Evolutionary conservation across 1,140 invertebrate genomes (phyloP).

Genomic region (Thaumatotibia leucotreta): DNA sequence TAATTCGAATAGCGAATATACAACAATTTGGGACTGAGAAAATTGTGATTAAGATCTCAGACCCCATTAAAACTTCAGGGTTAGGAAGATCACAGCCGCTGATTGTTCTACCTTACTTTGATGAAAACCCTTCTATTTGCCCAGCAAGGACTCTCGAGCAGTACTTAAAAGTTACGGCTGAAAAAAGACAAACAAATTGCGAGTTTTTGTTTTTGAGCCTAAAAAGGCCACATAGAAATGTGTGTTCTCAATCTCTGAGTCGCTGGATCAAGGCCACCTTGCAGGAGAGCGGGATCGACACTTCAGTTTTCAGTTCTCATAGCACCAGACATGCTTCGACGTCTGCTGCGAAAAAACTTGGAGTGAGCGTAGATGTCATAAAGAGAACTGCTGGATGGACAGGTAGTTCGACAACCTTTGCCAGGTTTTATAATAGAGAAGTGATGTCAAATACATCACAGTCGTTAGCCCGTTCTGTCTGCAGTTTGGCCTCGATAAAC

Average conservation of each 20-base stretch:
- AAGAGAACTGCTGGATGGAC: slow-evolving; percentile 35
- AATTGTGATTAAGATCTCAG: no score
- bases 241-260: slow-evolving; percentile 14
- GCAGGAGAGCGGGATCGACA: slow-evolving; percentile 26
- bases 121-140: not conserved
- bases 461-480: not conserved
- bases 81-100: no score
- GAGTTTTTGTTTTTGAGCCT: slow-evolving; percentile 11
- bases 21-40: no score
- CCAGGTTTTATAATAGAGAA: slow-evolving; percentile 29
- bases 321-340: slow-evolving; percentile 35
- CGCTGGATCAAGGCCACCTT: slow-evolving; percentile 26
- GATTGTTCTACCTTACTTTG: not conserved
- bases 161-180: not conserved
- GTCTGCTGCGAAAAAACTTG: slow-evolving; percentile 24
- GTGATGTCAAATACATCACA: not conserved
- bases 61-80: no score
- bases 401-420: slow-evolving; percentile 20
- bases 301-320: slow-evolving; percentile 27
- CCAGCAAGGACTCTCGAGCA: slow-evolving; percentile 1
- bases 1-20: no score
- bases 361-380: slow-evolving; percentile 27
- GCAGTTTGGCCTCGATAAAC: not conserved
- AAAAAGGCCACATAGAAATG: slow-evolving; percentile 15
- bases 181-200: not conserved